Base-by-base conservation (phyloP, 2,888 invertebrate genomes). In the Mongoloraphidia duomilia region DNA sequence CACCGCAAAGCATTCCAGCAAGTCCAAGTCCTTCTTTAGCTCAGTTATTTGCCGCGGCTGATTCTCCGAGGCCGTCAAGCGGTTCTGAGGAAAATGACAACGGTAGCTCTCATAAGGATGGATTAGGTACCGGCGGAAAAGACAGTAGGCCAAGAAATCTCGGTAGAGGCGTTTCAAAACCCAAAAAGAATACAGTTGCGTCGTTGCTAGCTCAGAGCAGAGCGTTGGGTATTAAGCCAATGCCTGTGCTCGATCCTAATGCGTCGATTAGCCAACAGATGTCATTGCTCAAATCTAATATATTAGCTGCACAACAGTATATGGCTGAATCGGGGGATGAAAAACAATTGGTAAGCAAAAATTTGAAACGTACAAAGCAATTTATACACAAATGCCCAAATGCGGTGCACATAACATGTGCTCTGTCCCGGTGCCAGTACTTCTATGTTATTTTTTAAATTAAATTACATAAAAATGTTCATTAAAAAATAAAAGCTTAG, bases 111-210 rank as follows among this genome's bases (percentile, higher is more conserved):
- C 12, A 54, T 58, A 44, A 56, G 58, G 17, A 54, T 55, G 8
- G 56, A 57, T 8, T 47, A 56, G 55, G 59, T 8, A 65, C 63
- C 56, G 65, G 67, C 54, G 9, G 65, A 39, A 81, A 88, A 53
- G 89, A 89, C 62, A 85, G 87, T 4, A 69, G 89, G 35, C 88
- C 89, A 1, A 75, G 89, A 9, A 89, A 90, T 68, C 73, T 90
- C 33, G 90, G 90, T 26, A 76, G 89, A 8, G 90, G 90, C 0
- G 87, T 89, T 17, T 88, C 88, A 59, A 89, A 89, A 65, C 90
- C 90, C 53, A 91, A 91, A 75, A 91, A 91, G 73, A 91, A 91
- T 65, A 91, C 91, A 0, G 91, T 91, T 1, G 91, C 91, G 1
- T 90, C 90, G 2, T 69, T 91, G 46, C 68, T 91, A 55, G 90